These are phyloP conservation scores for Drosophila mercatorum DNA, from an alignment of 2,888 invertebrate species.

Conservation along the genomic window DNA sequence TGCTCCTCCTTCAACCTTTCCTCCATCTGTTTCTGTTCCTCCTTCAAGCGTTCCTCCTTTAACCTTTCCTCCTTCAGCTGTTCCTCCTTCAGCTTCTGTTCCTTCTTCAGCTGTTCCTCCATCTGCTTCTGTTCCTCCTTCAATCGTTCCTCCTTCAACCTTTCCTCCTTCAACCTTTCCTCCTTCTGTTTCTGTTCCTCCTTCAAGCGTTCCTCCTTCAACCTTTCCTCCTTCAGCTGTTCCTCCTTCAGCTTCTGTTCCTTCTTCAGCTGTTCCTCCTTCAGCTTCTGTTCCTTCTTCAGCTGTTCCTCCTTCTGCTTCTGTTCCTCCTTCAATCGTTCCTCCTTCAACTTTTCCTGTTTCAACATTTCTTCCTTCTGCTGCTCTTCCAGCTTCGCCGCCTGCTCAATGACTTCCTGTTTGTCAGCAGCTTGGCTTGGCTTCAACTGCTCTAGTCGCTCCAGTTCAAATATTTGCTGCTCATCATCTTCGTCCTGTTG, in stretches of 20 bases:
- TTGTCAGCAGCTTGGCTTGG: slow-evolving; percentile 35
- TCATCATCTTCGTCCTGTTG: slow-evolving; percentile 69
- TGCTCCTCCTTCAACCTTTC: neutral
- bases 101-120: neutral
- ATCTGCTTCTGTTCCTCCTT: neutral
- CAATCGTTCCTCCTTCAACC: neutral
- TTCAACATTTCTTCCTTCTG: neutral
- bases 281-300: neutral
- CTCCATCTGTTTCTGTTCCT: no score
- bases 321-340: neutral
- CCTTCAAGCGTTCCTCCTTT: no score
- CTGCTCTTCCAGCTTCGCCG: slow-evolving; percentile 4
- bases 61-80: neutral
- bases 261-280: neutral
- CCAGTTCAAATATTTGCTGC: slow-evolving; percentile 57
- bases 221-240: neutral
- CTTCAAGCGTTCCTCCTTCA: no score
- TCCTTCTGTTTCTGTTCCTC: no score
- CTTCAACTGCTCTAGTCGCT: slow-evolving; percentile 43
- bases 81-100: neutral
- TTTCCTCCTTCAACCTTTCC: neutral
- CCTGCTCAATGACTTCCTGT: slow-evolving; percentile 43
- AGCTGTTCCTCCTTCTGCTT: neutral
- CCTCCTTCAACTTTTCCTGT: neutral
- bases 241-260: neutral